These are phyloP conservation scores for Caracal caracal DNA, from an alignment of 2,113 vertebrate genomes.

Conservation along the genomic window DNA sequence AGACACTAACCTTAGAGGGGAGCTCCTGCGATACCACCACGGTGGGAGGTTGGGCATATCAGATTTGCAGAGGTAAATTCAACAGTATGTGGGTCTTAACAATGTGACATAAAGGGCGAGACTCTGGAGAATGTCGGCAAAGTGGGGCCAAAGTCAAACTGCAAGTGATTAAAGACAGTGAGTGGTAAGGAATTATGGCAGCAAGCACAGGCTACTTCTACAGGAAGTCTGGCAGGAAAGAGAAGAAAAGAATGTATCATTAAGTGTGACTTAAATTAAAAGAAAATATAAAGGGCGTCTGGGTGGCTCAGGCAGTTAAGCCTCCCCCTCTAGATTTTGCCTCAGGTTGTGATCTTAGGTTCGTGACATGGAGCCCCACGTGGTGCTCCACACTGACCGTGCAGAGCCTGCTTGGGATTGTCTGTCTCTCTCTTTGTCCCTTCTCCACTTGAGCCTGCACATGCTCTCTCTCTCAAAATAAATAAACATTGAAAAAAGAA, in stretches of 20 bases:
- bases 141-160: neutral
- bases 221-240: neutral
- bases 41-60: neutral
- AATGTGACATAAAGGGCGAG: neutral
- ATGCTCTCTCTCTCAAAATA: no score
- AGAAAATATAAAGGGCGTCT: neutral
- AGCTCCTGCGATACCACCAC: neutral
- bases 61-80: neutral
- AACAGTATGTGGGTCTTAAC: neutral
- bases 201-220: neutral
- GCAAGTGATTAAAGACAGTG: neutral
- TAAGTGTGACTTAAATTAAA: neutral
- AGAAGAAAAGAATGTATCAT: neutral
- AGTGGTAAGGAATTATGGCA: neutral
- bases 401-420: no score
- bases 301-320: no score
- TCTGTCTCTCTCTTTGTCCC: no score
- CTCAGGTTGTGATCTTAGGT: no score
- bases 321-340: no score
- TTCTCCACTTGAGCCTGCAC: no score
- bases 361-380: no score
- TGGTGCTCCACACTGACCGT: no score
- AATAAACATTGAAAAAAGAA: neutral
- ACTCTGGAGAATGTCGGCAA: neutral
- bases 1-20: neutral